Conservation (phyloP, 2,888 invertebrate genomes). For the Zele albiditarsus region DNA sequence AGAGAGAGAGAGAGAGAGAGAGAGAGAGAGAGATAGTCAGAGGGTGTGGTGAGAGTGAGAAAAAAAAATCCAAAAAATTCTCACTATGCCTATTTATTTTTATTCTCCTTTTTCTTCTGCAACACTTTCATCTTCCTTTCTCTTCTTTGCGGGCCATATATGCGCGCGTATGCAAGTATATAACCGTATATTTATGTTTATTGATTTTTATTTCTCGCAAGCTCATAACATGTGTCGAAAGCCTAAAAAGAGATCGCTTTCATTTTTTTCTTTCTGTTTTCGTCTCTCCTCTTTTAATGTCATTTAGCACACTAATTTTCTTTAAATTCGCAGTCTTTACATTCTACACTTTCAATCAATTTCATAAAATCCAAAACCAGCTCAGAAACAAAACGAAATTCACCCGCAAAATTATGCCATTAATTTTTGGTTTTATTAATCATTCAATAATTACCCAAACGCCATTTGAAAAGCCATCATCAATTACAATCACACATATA, state of each 20-base stretch:
- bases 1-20: background rate
- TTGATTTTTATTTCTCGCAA: constrained; percentile 23
- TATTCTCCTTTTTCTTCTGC: background rate
- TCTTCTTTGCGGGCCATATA: constrained; percentile 17
- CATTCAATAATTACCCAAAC: background rate
- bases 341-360: background rate
- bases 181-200: constrained; percentile 11
- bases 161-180: constrained; percentile 23
- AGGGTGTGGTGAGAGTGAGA: background rate
- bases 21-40: background rate
- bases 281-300: background rate
- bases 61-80: constrained; percentile 39
- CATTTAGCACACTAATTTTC: background rate
- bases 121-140: constrained; percentile 20
- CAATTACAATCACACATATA: background rate
- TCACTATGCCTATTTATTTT: background rate
- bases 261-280: background rate
- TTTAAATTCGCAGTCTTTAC: background rate
- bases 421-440: background rate
- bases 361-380: background rate
- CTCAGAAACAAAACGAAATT: background rate
- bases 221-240: constrained; percentile 51
- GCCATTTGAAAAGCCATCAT: background rate
- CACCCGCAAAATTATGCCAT: background rate
- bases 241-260: constrained; percentile 45